These are phyloP conservation scores for Dipodomys ordii DNA, from an alignment of 2,113 vertebrate species.

Conservation along the genomic window DNA sequence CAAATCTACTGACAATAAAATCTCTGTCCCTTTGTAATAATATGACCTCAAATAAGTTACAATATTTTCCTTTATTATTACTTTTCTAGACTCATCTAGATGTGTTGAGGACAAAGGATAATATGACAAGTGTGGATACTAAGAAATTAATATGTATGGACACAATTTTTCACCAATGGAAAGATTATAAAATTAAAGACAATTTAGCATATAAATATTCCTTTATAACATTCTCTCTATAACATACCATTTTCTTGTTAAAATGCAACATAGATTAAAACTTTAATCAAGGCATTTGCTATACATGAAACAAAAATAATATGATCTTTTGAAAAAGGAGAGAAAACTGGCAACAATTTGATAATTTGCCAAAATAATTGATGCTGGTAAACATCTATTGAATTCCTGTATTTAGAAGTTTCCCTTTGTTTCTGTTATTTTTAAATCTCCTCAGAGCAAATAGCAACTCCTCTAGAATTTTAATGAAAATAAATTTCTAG, in stretches of 20 bases:
- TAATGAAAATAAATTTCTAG: conserved; percentile 23
- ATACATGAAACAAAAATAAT: conserved; percentile 7
- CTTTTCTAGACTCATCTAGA: conserved; percentile 1
- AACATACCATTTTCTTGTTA: not conserved
- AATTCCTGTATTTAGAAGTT: not conserved
- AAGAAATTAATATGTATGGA: not conserved
- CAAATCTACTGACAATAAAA: conserved; percentile 10
- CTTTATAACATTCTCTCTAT: not conserved
- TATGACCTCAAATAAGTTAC: conserved; percentile 21
- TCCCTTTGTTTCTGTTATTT: not conserved
- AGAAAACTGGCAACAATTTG: not conserved
- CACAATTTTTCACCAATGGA: too few species aligned
- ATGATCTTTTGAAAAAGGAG: not conserved
- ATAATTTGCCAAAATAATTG: not conserved
- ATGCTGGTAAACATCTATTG: not conserved
- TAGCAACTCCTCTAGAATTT: not conserved
- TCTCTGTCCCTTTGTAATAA: not conserved
- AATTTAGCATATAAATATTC: not conserved
- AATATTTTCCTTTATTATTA: not conserved
- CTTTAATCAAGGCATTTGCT: not conserved
- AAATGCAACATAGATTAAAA: conserved; percentile 17
- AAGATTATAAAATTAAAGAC: not conserved
- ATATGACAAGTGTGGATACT: not conserved
- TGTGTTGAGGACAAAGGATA: not conserved
- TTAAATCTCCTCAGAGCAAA: not conserved